Evolutionary conservation across 1,140 invertebrate species (phyloP).

Genomic region (Diploscapter pachys): DNA sequence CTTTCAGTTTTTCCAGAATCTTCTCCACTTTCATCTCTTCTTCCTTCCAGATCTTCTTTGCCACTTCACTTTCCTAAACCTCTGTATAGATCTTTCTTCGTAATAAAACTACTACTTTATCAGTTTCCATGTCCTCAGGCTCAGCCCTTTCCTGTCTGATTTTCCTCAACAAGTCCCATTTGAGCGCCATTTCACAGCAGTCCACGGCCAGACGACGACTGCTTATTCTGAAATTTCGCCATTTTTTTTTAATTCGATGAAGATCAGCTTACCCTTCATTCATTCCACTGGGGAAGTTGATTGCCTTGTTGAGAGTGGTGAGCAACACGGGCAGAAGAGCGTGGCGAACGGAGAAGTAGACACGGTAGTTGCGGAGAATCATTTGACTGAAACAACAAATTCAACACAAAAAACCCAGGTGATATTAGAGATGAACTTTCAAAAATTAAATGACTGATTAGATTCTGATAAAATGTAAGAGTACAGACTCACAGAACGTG

Average conservation of each 20-base stretch:
- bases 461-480: neutral
- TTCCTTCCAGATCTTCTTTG: neutral
- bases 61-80: too few relatives aligned
- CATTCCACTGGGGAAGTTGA: constrained; percentile 71
- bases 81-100: too few relatives aligned
- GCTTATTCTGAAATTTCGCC: constrained; percentile 5
- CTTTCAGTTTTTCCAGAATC: too few relatives aligned
- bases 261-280: constrained; percentile 8
- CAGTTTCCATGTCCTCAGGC: neutral
- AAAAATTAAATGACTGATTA: neutral
- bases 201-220: constrained; percentile 68
- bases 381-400: constrained; percentile 62
- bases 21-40: neutral
- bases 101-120: neutral
- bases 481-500: constrained; percentile 22
- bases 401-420: too few relatives aligned
- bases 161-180: constrained; percentile 73
- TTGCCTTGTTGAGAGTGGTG: constrained; percentile 76
- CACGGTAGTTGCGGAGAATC: constrained; percentile 87
- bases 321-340: constrained; percentile 91
- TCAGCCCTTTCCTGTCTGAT: neutral
- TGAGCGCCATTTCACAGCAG: constrained; percentile 92
- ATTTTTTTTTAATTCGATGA: neutral
- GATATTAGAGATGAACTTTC: too few relatives aligned
- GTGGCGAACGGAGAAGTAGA: constrained; percentile 91